Evolutionary conservation across 2,113 vertebrate genomes (phyloP), one percentile per base, ranked within the genome.

Genomic region (Orcinus orca): DNA sequence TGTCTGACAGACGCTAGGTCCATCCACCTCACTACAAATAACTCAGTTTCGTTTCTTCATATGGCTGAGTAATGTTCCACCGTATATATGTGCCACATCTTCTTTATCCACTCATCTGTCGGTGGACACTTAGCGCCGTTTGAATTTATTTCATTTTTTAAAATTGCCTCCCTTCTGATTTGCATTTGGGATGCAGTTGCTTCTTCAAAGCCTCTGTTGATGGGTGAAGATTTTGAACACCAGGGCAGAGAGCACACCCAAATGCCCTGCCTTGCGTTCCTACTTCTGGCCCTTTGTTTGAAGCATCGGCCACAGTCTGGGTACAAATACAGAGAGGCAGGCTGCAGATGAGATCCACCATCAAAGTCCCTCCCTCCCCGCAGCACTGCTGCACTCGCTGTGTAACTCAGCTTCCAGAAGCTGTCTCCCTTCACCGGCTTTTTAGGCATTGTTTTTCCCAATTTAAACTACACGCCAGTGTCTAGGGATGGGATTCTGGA

Each of bases 271-370:
- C 70, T 18, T 17, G 18, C 9, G 13, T 11, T 2, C 6, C 58
- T 9, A 8, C 31, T 4, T 0, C 87, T 0, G 25, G 8, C 15
- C 47, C 36, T 41, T 29, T 26, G 33, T 23, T 41, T 20, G 7
- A 10, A 26, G 31, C 31, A 10, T 8, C 3, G 1, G 55, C 23
- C 13, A 0, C 15, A 1, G 21, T 5, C 0, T 62, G 53, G 29
- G 55, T 4, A 6, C 10, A 20, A 25, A n/a, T 23, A 3, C 20
- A 31, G n/a, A 8, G 41, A 41, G 25, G 6, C 0, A 10, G 63
- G 2, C 50, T 4, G 0, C 55, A 41, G 50, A 29, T 10, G 6
- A 25, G 79, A 47, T 8, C 21, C 13, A 0, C 55, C 0, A 5
- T 9, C 74, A 50, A n/a, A 47, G 44, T 4, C 11, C 1, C 50